Evolutionary conservation across 1,140 invertebrate genomes (phyloP).

Genomic region (Papilio helenus): DNA sequence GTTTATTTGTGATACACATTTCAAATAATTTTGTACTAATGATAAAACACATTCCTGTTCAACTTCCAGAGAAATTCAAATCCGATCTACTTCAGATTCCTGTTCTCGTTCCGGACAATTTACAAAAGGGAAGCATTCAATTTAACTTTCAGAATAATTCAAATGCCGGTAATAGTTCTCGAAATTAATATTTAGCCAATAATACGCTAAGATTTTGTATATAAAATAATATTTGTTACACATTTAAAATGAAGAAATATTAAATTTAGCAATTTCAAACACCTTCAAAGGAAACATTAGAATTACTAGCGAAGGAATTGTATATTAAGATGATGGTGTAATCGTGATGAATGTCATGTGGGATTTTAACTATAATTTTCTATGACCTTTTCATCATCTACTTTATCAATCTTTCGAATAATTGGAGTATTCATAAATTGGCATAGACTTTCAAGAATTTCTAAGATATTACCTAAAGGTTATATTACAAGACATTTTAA

Average conservation of each 20-base stretch:
- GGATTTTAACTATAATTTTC: background rate
- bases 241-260: too few species aligned
- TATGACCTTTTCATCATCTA: background rate
- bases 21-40: background rate
- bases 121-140: slow-evolving; percentile 5
- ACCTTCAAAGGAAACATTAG: too few species aligned
- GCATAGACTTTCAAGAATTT: background rate
- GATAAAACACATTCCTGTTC: background rate
- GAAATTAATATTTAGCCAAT: background rate
- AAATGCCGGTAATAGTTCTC: background rate
- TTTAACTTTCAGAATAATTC: slow-evolving; percentile 25
- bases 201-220: background rate
- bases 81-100: background rate
- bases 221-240: background rate
- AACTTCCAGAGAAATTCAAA: background rate
- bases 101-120: background rate
- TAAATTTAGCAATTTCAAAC: too few species aligned
- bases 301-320: too few species aligned
- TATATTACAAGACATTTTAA: background rate
- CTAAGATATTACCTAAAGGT: background rate
- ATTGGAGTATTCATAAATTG: background rate
- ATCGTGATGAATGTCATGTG: too few species aligned
- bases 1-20: background rate
- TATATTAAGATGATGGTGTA: too few species aligned
- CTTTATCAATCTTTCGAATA: background rate